Evolutionary conservation across 1,140 invertebrate species (phyloP), one percentile per base, ranked within the genome.

Genomic region (Pseudomyrmex pallidus): DNA sequence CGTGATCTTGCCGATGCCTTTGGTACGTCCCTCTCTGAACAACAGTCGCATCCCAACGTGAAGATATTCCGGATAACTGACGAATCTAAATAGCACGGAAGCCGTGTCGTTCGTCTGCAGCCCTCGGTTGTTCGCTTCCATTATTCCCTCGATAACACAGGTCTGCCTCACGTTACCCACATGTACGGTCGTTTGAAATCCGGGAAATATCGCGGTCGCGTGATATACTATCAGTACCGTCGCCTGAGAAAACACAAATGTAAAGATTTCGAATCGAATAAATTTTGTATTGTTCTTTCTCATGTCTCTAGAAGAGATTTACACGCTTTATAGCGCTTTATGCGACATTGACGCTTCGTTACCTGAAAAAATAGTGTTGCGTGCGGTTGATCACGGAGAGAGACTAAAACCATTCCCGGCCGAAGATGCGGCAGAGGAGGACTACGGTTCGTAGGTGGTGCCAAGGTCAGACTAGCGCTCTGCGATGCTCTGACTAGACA

Each of bases 121-220:
- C 48, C 95, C 95, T 56, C 91, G 90, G 5, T 94, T 91, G 35
- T 95, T 95, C 35, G 94, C 92, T 54, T 94, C 93, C 94, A 96
- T 95, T 87, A 97, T 97, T 17, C 95, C 96, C 63, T 96, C 96
- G 25, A 99, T 96, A 22, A 99, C 96, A 20, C 98, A 98, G 0
- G 98, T 99, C 94, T 99, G 99, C 10, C 98, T 94, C 15, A 99
- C 97, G 91, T 98, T 99, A 1, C 98, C 98, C 80, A 99, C 97
- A 91, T 99, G 98, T 2, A 99, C 96, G 0, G 98, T 99, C 35
- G 98, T 97, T 95, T 99, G 98, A 94, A 98, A 99, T 17, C 98
- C 98, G 7, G 96, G 96, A 84, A 96, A 97, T 83, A 99, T 98
- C 22, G 96, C 96, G 2, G 96, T 98, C 0, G 96, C 95, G 92